These are phyloP conservation scores for Mesembrinibis cayennensis DNA, from an alignment of 2,113 vertebrate species.

Conservation along the genomic window DNA sequence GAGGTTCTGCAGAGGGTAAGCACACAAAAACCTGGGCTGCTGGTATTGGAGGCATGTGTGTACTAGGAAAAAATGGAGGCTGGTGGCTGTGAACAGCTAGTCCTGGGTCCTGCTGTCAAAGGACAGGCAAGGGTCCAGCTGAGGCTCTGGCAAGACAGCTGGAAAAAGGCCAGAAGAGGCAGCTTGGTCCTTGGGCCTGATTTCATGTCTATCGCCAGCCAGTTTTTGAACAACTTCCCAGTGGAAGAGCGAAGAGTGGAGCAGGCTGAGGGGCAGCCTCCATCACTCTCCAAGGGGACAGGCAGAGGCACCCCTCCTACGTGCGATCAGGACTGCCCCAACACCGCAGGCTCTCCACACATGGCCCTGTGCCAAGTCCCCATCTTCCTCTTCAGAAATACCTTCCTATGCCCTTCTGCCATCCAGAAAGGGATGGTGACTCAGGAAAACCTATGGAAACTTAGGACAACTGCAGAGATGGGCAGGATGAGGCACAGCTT, in stretches of 20 bases:
- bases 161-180: neutral
- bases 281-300: neutral
- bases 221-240: neutral
- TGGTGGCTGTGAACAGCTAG: neutral
- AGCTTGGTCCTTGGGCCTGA: neutral
- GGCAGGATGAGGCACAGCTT: neutral
- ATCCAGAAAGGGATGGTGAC: neutral
- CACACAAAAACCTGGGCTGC: neutral
- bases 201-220: neutral
- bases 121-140: neutral
- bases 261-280: neutral
- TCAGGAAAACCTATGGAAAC: neutral
- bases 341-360: neutral
- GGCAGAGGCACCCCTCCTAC: neutral
- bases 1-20: neutral
- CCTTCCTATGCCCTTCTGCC: neutral
- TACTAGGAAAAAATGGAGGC: neutral
- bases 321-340: neutral
- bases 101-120: neutral
- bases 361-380: neutral
- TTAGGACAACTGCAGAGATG: neutral
- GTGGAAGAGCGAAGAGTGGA: neutral
- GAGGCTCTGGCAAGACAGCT: neutral
- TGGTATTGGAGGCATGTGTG: rapidly evolving
- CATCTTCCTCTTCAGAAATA: neutral